These are phyloP conservation scores for Lepidochrysops patricia DNA, from an alignment of 2,888 invertebrate genomes.

Conservation along the genomic window DNA sequence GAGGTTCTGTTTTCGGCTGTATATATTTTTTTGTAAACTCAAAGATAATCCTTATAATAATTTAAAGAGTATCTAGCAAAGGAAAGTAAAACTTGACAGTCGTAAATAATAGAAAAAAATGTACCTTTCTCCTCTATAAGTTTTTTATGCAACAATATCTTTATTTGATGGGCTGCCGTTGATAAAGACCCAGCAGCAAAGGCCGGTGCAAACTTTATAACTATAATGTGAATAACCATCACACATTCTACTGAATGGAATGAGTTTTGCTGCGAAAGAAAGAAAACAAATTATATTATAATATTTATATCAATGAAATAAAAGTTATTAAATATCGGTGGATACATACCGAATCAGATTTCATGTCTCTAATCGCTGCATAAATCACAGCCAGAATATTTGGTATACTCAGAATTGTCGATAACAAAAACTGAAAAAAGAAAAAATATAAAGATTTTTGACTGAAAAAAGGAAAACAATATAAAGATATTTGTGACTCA, in stretches of 20 bases:
- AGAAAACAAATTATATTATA: background rate
- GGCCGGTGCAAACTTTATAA: slow-evolving; percentile 14
- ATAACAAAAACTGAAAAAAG: slow-evolving; percentile 12
- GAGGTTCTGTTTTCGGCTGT: too few species aligned
- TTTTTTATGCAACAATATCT: slow-evolving; percentile 15
- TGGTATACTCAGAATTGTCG: background rate
- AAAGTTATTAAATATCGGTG: too few species aligned
- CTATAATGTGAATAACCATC: background rate
- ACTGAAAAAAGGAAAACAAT: too few species aligned
- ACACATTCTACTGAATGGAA: background rate
- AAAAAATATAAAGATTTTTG: too few species aligned
- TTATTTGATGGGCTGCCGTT: slow-evolving; percentile 17
- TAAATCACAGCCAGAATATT: slow-evolving; percentile 3
- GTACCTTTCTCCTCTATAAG: background rate
- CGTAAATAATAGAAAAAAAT: background rate
- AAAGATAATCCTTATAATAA: background rate
- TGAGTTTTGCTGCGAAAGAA: slow-evolving; percentile 12
- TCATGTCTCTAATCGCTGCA: slow-evolving; percentile 2
- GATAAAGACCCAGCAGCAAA: slow-evolving; percentile 15
- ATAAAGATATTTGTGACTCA: too few species aligned
- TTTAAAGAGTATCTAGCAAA: background rate
- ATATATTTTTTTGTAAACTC: too few species aligned
- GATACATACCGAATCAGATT: background rate
- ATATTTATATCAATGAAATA: too few species aligned
- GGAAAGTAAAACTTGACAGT: background rate